Conservation (phyloP, 2,113 vertebrate genomes). For the Pseudorasbora parva region DNA sequence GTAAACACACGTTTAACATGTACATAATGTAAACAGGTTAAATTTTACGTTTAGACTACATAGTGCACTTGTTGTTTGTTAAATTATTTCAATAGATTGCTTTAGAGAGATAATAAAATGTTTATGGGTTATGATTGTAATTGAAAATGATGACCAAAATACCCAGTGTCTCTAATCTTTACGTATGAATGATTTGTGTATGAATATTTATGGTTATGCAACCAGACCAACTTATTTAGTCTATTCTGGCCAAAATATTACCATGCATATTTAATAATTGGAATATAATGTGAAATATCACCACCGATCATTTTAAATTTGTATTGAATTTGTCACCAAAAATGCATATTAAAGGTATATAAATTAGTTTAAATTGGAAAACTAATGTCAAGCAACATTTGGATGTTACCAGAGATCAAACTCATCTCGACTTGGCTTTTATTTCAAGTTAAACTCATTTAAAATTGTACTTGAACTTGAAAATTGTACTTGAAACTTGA, state of each 20-base stretch:
- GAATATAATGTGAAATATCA: background rate
- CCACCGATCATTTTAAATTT: background rate
- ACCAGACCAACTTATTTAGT: background rate
- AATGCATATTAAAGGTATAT: background rate
- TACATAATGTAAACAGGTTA: too few relatives aligned
- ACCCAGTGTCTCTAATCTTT: background rate
- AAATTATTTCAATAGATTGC: background rate
- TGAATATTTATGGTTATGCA: background rate
- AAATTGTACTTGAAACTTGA: too few relatives aligned
- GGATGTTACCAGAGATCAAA: background rate
- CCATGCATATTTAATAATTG: background rate
- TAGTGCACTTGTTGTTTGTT: background rate
- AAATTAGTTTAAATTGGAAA: background rate
- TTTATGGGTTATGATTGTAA: background rate
- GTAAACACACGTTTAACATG: background rate
- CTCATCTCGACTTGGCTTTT: background rate
- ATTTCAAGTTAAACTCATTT: background rate
- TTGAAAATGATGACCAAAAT: background rate
- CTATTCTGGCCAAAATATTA: background rate
- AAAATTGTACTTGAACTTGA: too few relatives aligned
- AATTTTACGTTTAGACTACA: background rate
- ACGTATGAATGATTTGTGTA: background rate
- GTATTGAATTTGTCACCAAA: background rate
- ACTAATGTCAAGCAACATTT: background rate
- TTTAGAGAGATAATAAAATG: background rate